Conservation (phyloP, 1,140 invertebrate genomes). For the Colletes latitarsis region DNA sequence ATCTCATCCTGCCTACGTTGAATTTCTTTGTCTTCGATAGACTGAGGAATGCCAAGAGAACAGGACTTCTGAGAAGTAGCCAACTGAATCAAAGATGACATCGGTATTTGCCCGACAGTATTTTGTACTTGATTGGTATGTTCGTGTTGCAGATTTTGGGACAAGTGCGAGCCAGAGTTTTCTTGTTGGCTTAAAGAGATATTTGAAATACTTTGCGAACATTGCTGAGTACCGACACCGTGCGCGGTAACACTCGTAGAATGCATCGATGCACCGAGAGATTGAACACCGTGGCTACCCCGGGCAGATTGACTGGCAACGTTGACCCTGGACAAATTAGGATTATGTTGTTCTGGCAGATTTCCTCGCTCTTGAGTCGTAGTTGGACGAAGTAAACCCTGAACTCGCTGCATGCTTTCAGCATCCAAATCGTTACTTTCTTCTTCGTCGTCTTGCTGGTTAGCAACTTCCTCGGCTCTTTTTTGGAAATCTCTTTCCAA, state of each 20-base stretch:
- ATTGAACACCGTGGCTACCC: conserved; percentile 24
- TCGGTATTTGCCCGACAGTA: conserved; percentile 24
- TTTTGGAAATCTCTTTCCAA: conserved; percentile 94
- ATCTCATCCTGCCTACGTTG: conserved; percentile 82
- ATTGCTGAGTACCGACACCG: background rate
- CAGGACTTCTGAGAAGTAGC: conserved; percentile 66
- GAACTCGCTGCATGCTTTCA: conserved; percentile 79
- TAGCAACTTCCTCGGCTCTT: conserved; percentile 89
- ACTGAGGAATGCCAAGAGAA: conserved; percentile 47
- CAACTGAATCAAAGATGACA: conserved; percentile 51
- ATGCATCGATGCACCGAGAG: conserved; percentile 15
- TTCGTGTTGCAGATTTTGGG: conserved; percentile 38
- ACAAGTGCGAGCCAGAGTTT: conserved; percentile 25
- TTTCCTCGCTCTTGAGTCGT: conserved; percentile 74
- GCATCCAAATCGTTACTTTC: conserved; percentile 79
- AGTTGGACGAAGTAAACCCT: conserved; percentile 76
- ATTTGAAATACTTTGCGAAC: conserved; percentile 20
- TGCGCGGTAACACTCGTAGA: background rate
- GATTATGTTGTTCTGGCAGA: conserved; percentile 60
- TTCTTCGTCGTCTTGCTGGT: conserved; percentile 90
- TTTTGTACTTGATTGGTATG: conserved; percentile 39
- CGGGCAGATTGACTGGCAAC: conserved; percentile 74
- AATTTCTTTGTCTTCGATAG: conserved; percentile 80
- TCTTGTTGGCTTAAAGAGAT: conserved; percentile 28
- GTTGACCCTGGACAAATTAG: conserved; percentile 64